These are phyloP conservation scores for Corvus hawaiiensis DNA, from an alignment of 2,113 vertebrate genomes.

Conservation along the genomic window DNA sequence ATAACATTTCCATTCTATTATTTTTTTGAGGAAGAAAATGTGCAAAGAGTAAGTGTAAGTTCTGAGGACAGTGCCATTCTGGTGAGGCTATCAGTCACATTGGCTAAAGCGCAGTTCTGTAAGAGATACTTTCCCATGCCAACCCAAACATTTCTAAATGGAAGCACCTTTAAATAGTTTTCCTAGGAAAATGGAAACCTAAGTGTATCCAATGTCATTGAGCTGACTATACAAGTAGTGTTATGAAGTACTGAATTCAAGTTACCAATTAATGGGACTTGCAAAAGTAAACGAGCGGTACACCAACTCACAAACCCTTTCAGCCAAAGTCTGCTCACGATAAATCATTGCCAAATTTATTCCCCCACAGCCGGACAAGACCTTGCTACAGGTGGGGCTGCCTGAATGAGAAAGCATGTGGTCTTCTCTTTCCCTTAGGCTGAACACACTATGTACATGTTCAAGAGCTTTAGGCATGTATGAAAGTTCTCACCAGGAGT, in stretches of 20 bases:
- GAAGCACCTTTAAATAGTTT: not conserved
- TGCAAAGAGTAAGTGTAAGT: not conserved
- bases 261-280: not conserved
- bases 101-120: not conserved
- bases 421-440: not conserved
- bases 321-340: not conserved
- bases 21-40: not conserved
- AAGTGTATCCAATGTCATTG: not conserved
- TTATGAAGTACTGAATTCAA: not conserved
- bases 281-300: not conserved
- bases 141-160: not conserved
- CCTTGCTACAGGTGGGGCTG: not conserved
- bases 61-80: not conserved
- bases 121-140: not conserved
- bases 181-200: not conserved
- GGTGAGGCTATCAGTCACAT: not conserved
- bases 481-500: slow-evolving; percentile 68
- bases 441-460: not conserved
- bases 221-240: not conserved
- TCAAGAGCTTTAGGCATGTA: not conserved
- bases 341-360: not conserved
- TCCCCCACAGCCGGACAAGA: not conserved
- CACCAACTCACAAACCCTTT: not conserved
- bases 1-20: not conserved
- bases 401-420: not conserved